Percentiles rank a stretch among this genome's conserved stretches.
These are phyloP conservation scores for Nephrotoma appendiculata DNA, from an alignment of 2,888 invertebrate genomes.

Conservation along the genomic window DNA sequence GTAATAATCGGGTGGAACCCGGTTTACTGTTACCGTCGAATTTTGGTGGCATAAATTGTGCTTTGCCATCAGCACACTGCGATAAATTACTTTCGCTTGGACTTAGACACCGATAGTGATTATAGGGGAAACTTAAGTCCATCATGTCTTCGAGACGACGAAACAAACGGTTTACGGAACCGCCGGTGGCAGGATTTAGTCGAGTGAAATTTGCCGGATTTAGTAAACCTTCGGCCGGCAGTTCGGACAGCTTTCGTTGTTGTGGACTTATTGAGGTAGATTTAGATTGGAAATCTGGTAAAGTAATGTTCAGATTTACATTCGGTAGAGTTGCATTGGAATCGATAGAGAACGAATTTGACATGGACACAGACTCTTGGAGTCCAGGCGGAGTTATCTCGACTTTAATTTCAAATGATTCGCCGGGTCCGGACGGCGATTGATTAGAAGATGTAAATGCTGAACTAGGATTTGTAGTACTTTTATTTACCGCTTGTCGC, in stretches of 20 bases:
- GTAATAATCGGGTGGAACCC: conserved; percentile 37
- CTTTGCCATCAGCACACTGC: conserved; percentile 28
- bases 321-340: conserved; percentile 25
- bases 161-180: conserved; percentile 28
- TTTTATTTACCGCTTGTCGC: conserved; percentile 17
- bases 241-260: conserved; percentile 27
- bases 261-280: conserved; percentile 13
- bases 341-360: conserved; percentile 30
- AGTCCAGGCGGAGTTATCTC: conserved; percentile 30
- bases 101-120: conserved; percentile 56
- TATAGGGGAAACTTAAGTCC: conserved; percentile 59
- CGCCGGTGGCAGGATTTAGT: conserved; percentile 19
- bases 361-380: conserved; percentile 18
- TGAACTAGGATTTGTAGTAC: neutral
- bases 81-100: conserved; percentile 41
- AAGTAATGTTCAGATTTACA: conserved; percentile 18
- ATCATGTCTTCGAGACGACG: conserved; percentile 34
- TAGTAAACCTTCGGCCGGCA: conserved; percentile 27
- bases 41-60: neutral
- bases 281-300: conserved; percentile 10
- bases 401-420: conserved; percentile 31
- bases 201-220: conserved; percentile 31
- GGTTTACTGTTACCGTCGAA: conserved; percentile 21
- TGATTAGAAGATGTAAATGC: conserved; percentile 26
- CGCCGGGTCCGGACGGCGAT: conserved; percentile 24